Evolutionary conservation across 2,888 invertebrate species (phyloP).

Genomic region (Metacarcinus magister): DNA sequence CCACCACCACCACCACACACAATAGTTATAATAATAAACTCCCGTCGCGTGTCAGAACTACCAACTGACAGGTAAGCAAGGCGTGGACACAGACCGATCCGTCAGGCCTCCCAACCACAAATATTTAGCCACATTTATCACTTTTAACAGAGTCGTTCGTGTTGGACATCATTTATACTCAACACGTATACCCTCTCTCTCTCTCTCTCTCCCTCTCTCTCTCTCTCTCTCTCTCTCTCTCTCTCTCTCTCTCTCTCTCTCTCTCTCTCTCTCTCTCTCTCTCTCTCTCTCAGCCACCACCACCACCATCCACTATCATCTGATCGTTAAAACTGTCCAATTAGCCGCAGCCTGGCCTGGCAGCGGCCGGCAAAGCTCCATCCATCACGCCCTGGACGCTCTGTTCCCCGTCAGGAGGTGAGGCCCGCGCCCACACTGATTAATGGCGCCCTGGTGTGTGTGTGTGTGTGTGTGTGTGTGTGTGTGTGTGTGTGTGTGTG

Average conservation of each 20-base stretch:
- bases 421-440: conserved; percentile 3
- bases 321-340: conserved; percentile 27
- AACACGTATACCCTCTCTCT: neutral
- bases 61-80: neutral
- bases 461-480: neutral
- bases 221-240: conserved; percentile 1
- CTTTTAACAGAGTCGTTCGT: neutral
- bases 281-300: conserved; percentile 52
- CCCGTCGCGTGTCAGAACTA: neutral
- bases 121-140: neutral
- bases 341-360: conserved; percentile 9
- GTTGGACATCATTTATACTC: neutral
- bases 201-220: conserved; percentile 35
- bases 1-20: neutral
- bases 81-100: neutral
- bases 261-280: conserved; percentile 65
- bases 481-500: conserved; percentile 34
- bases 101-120: neutral
- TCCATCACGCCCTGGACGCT: neutral
- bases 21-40: no score
- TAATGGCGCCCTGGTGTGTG: neutral
- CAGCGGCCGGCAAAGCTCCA: neutral
- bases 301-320: conserved; percentile 1
- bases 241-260: conserved; percentile 47
- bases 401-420: conserved; percentile 40